These are phyloP conservation scores for Cotesia vestalis DNA, from an alignment of 1,140 invertebrate genomes.

Conservation along the genomic window DNA sequence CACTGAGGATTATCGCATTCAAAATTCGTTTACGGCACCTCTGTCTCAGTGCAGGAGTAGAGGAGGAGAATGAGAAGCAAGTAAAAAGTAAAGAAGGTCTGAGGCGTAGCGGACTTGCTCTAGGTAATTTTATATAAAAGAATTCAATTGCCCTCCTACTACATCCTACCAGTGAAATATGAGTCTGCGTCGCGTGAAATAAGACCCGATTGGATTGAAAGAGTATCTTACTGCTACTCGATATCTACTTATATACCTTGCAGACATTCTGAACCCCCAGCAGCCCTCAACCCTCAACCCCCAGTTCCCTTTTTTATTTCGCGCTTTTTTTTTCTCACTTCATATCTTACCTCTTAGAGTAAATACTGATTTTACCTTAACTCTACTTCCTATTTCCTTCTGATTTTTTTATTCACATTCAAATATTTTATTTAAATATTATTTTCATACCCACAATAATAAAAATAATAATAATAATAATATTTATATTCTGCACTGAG, in stretches of 20 bases:
- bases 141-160: slow-evolving; percentile 55
- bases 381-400: slow-evolving; percentile 1
- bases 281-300: too few relatives aligned
- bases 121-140: slow-evolving; percentile 31
- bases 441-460: too few relatives aligned
- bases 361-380: neutral
- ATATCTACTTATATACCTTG: slow-evolving; percentile 52
- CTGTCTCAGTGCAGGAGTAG: slow-evolving; percentile 23
- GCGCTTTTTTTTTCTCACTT: slow-evolving; percentile 15
- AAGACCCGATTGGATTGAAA: slow-evolving; percentile 59
- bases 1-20: slow-evolving; percentile 51
- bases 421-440: neutral
- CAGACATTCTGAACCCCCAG: slow-evolving; percentile 24
- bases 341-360: slow-evolving; percentile 4
- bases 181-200: slow-evolving; percentile 56
- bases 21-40: slow-evolving; percentile 54
- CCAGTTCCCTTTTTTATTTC: neutral
- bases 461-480: too few relatives aligned
- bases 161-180: slow-evolving; percentile 55
- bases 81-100: too few relatives aligned
- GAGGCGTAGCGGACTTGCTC: slow-evolving; percentile 4
- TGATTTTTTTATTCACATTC: slow-evolving; percentile 7
- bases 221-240: slow-evolving; percentile 53
- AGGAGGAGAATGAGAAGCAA: too few relatives aligned
- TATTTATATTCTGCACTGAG: neutral